Conservation (phyloP, 2,888 invertebrate genomes). For the Drosophila histrio region DNA sequence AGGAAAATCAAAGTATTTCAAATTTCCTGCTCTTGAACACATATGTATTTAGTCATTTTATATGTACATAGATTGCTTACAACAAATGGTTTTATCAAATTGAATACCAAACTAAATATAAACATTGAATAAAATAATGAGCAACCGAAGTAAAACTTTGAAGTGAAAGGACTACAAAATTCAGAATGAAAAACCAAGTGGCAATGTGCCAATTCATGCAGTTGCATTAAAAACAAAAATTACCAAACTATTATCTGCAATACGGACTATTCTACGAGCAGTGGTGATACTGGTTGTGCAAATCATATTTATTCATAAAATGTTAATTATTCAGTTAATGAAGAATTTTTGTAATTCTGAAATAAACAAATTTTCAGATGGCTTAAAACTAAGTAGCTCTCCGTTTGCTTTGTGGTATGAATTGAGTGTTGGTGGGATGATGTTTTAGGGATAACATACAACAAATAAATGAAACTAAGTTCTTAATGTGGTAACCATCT, state of each 20-base stretch:
- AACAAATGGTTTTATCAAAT: conserved; percentile 47
- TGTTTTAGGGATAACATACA: conserved; percentile 19
- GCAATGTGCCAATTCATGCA: background rate
- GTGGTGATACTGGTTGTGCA: background rate
- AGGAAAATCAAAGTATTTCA: conserved; percentile 35
- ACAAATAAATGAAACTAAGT: conserved; percentile 37
- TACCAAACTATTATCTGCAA: background rate
- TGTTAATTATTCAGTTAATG: background rate
- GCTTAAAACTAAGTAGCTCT: conserved; percentile 51
- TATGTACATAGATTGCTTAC: conserved; percentile 29
- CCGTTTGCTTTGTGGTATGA: conserved; percentile 47
- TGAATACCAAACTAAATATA: conserved; percentile 16
- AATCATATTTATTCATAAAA: background rate
- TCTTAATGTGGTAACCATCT: conserved; percentile 37
- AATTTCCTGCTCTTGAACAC: conserved; percentile 47
- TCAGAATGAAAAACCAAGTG: background rate
- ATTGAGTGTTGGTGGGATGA: background rate
- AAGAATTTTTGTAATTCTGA: background rate
- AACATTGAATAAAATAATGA: background rate
- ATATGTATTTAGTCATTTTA: conserved; percentile 19
- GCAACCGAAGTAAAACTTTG: background rate
- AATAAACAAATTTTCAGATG: background rate
- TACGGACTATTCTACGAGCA: background rate
- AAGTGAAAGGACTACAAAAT: background rate
- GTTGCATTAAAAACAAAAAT: background rate